A percentile compares a stretch with the other conserved stretches of the same genome.
These are phyloP conservation scores for Agrochola lota DNA, from an alignment of 2,888 invertebrate genomes.

Conservation along the genomic window DNA sequence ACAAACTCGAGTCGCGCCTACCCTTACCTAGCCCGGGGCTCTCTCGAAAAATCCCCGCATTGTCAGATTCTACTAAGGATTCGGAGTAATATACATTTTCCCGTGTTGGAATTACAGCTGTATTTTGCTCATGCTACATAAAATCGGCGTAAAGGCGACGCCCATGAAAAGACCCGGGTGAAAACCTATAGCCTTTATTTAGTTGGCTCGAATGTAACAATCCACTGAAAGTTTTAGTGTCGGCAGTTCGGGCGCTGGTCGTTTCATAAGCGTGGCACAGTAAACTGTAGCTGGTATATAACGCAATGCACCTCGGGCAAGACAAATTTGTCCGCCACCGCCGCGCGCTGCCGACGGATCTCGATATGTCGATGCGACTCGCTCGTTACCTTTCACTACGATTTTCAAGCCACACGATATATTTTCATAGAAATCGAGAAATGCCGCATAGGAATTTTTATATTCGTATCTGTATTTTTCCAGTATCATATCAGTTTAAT, in stretches of 20 bases:
- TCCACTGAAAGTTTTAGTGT: constrained; percentile 87
- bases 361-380: constrained; percentile 68
- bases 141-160: constrained; percentile 87
- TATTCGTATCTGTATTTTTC: constrained; percentile 42
- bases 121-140: constrained; percentile 88
- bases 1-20: constrained; percentile 89
- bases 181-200: constrained; percentile 85
- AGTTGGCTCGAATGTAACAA: constrained; percentile 86
- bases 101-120: constrained; percentile 87
- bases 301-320: constrained; percentile 76
- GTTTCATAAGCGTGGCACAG: constrained; percentile 81
- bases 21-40: constrained; percentile 89
- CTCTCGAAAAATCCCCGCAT: constrained; percentile 86
- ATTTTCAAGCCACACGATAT: constrained; percentile 49
- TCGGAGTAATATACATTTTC: constrained; percentile 89
- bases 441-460: constrained; percentile 37
- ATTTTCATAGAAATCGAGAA: constrained; percentile 53
- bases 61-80: constrained; percentile 88
- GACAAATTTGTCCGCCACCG: constrained; percentile 73
- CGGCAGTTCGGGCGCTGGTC: constrained; percentile 76
- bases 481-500: constrained; percentile 35
- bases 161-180: constrained; percentile 82
- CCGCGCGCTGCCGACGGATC: constrained; percentile 62
- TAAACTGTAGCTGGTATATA: constrained; percentile 76
- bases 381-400: constrained; percentile 68